A percentile compares a stretch with the other conserved stretches of the same genome.
These are phyloP conservation scores for Nibea coibor DNA, from an alignment of 2,113 vertebrate species.

Conservation along the genomic window DNA sequence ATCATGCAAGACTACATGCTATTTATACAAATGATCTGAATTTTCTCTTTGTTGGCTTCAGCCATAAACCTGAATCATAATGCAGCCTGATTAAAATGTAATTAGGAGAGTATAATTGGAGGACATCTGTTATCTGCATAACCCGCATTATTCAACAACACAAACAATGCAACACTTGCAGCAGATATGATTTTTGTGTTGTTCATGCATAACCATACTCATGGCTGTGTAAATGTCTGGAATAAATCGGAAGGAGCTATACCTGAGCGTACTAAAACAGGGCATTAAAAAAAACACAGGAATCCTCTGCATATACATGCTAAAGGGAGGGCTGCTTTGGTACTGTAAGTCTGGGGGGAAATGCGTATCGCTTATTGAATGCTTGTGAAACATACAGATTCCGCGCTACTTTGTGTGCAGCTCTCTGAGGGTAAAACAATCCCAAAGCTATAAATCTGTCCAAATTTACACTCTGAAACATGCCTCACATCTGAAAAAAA, in stretches of 20 bases:
- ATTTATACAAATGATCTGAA: constrained; percentile 43
- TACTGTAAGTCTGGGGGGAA: constrained; percentile 22
- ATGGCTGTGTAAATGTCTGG: constrained; percentile 15
- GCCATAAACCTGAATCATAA: constrained; percentile 68
- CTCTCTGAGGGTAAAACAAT: constrained; percentile 25
- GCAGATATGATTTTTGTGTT: constrained; percentile 36
- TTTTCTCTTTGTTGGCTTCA: constrained; percentile 58
- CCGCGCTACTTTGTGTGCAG: constrained; percentile 5
- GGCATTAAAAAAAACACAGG: constrained; percentile 6
- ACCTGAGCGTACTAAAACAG: constrained; percentile 16
- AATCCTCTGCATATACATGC: constrained; percentile 21
- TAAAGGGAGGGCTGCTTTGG: constrained; percentile 29
- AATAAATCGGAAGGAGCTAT: constrained; percentile 39
- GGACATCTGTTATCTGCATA: constrained; percentile 75
- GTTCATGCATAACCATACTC: constrained; percentile 9
- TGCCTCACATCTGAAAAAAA: constrained; percentile 23
- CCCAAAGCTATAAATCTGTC: constrained; percentile 19
- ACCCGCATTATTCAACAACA: constrained; percentile 58
- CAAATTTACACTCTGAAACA: constrained; percentile 35
- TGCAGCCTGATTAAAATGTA: constrained; percentile 73
- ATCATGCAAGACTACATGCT: constrained; percentile 17
- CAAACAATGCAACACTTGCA: constrained; percentile 45
- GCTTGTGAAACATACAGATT: constrained; percentile 39
- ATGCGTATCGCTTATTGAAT: constrained; percentile 22
- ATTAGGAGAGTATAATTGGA: constrained; percentile 74